Conservation (phyloP, 2,113 vertebrate species). For the Ptilonorhynchus violaceus region DNA sequence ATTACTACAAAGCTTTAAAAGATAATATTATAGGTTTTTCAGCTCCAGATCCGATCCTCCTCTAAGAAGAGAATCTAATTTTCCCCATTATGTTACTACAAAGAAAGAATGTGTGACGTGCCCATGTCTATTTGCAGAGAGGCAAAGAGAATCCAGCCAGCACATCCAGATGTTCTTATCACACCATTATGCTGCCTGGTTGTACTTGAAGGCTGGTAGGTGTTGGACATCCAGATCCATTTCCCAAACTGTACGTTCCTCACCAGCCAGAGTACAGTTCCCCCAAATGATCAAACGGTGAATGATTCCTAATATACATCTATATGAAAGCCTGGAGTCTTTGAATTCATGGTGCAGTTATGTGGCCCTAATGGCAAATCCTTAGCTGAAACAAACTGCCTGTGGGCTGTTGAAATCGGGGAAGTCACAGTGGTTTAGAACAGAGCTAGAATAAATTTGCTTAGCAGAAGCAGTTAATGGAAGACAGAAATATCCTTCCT, state of each 20-base stretch:
- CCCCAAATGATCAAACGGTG: neutral
- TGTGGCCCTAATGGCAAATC: neutral
- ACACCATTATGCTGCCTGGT: neutral
- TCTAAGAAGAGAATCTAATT: neutral
- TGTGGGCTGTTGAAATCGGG: neutral
- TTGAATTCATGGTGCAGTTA: neutral
- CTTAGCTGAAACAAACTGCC: neutral
- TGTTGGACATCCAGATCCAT: neutral
- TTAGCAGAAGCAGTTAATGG: neutral
- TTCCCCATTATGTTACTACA: fast-evolving
- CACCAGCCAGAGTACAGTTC: neutral
- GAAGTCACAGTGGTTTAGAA: neutral
- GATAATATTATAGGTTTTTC: neutral
- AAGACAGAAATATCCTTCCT: neutral
- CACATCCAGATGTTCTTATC: neutral
- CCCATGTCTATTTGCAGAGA: neutral
- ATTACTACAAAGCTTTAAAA: neutral
- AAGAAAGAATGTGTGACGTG: neutral
- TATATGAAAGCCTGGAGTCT: neutral
- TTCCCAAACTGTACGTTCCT: neutral
- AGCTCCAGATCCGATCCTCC: neutral
- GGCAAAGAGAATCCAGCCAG: neutral
- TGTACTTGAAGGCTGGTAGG: neutral
- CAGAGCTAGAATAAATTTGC: neutral
- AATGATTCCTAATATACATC: neutral